These are phyloP conservation scores for Leptopilina drosophilae DNA, from an alignment of 2,888 invertebrate genomes.

Conservation along the genomic window DNA sequence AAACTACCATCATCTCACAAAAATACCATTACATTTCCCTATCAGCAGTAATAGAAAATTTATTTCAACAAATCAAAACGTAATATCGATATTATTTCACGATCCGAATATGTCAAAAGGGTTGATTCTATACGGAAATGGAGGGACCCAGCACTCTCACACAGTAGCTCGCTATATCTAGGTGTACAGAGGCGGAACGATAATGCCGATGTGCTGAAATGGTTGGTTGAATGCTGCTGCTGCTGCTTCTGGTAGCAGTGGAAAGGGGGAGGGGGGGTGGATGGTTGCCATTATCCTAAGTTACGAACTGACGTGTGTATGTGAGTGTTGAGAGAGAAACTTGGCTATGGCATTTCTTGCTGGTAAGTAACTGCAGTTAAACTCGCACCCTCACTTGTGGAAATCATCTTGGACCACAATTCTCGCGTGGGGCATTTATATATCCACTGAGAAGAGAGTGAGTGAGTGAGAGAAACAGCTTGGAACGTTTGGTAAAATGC, in stretches of 20 bases:
- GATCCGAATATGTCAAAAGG: not conserved
- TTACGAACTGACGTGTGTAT: slow-evolving; percentile 62
- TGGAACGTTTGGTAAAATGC: slow-evolving; percentile 54
- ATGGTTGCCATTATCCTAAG: slow-evolving; percentile 66
- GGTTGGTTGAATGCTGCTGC: slow-evolving; percentile 46
- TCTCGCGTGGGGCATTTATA: slow-evolving; percentile 26
- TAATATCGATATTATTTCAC: no score
- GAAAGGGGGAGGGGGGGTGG: no score
- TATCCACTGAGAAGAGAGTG: no score
- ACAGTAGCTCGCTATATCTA: slow-evolving; percentile 17
- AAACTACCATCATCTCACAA: no score
- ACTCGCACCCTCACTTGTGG: slow-evolving; percentile 48
- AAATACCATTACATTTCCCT: no score
- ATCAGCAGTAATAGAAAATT: no score
- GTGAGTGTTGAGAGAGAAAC: slow-evolving; percentile 58
- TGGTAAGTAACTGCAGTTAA: slow-evolving; percentile 68
- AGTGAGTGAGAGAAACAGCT: slow-evolving; percentile 3
- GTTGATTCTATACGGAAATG: slow-evolving; percentile 47
- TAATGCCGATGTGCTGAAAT: slow-evolving; percentile 65
- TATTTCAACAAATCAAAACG: no score
- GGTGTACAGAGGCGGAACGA: slow-evolving; percentile 61
- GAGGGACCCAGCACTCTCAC: not conserved
- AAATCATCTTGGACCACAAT: slow-evolving; percentile 41
- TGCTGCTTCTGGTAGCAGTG: not conserved
- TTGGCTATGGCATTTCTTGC: slow-evolving; percentile 60